A percentile compares a stretch with the other conserved stretches of the same genome.
Evolutionary conservation across 2,113 vertebrate genomes (phyloP).

Genomic region (Agelaius phoeniceus): DNA sequence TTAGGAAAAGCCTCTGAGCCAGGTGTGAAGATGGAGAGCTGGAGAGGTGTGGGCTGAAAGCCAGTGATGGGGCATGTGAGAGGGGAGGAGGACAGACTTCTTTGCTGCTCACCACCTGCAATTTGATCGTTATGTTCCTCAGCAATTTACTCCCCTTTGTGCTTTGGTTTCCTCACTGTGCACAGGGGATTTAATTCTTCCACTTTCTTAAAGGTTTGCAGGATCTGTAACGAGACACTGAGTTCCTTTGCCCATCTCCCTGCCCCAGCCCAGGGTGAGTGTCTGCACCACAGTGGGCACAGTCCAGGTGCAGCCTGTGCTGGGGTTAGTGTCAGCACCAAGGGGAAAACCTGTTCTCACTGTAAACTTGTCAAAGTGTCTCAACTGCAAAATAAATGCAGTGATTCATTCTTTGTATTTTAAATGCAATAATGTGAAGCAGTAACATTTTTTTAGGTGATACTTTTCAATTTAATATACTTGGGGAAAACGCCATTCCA

Average conservation of each 20-base stretch:
- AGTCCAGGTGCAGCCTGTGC: not conserved
- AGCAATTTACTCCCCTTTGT: not conserved
- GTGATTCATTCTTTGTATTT: not conserved
- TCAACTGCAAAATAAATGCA: not conserved
- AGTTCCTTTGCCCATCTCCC: not conserved
- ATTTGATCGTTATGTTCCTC: not conserved
- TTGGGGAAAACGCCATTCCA: not conserved
- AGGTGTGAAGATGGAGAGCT: not conserved
- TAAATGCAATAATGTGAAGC: not conserved
- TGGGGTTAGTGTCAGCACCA: not conserved
- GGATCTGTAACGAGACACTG: not conserved
- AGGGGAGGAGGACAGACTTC: not conserved
- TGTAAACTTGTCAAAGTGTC: not conserved
- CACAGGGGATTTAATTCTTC: not conserved
- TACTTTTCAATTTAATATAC: not conserved
- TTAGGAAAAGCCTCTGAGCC: not conserved
- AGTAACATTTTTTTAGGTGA: not conserved
- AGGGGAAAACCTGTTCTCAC: not conserved
- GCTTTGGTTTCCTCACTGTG: not conserved
- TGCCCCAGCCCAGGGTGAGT: not conserved
- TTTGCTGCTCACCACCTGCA: not conserved
- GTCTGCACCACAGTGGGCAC: fast-evolving
- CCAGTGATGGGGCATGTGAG: not conserved
- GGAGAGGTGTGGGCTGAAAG: not conserved
- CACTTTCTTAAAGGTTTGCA: not conserved